Evolutionary conservation across 2,113 vertebrate species (phyloP), one percentile per base, ranked within the genome.

Genomic region (Gasterosteus aculeatus): DNA sequence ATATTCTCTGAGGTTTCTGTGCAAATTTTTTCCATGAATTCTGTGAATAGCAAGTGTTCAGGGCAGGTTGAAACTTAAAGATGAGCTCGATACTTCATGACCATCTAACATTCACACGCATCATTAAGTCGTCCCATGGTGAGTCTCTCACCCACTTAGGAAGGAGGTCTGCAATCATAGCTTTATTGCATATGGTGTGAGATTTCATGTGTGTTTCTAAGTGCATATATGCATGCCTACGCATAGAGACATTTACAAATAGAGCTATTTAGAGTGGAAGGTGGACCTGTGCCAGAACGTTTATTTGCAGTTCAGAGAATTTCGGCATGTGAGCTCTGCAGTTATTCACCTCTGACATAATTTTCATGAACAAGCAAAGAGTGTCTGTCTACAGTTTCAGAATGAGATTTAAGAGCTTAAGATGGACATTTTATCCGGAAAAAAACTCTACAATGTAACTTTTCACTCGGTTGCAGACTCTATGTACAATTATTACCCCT

Each of bases 101-200:
- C 76, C 86, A 5, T 33, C 33, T 22, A 53, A 70, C 14, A 2
- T 81, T 75, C 47, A 76, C 15, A 62, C 2, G 8, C 29, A 57
- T 58, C 22, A 26, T 39, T 58, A 51, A 64, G 78, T 10, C 2
- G 19, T 65, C n/a, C 57, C 18, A 58, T 61, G 39, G 38, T 19
- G 15, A 39, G 14, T 49, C 35, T 39, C 49, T 49, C 16, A 18
- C 29, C 10, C 16, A 64, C 53, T 78, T 63, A 31, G 18, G 29
- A 53, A 69, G 56, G 65, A 70, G 12, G 41, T 26, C 62, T 16
- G 49, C 65, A 54, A 7, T 33, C 35, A 41, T 26, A 47, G 47
- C 49, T 84, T 84, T 77, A 59, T 31, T 54, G 56, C 64, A 72
- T 39, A 22, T 11, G 72, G 74, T 77, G 58, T 78, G 38, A 33